These are phyloP conservation scores for Tanypteryx hageni DNA, from an alignment of 2,888 invertebrate species.

Conservation along the genomic window DNA sequence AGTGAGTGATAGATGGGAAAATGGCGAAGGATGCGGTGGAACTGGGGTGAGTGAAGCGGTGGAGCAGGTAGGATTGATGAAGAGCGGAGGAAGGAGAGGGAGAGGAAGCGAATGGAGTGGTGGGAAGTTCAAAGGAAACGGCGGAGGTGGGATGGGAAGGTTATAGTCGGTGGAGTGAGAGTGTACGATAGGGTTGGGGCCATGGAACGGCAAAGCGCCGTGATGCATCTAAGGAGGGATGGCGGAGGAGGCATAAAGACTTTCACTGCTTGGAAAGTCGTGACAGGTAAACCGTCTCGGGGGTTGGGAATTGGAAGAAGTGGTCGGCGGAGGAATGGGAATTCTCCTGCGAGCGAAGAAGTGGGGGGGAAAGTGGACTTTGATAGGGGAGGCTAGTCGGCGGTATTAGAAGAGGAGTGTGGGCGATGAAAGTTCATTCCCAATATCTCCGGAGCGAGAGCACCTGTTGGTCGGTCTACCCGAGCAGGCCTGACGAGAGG, in stretches of 20 bases:
- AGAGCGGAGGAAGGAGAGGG: too few species aligned
- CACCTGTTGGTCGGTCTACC: too few species aligned
- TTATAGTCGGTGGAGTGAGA: too few species aligned
- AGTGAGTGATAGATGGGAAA: not conserved
- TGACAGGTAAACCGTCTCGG: not conserved
- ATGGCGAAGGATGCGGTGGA: too few species aligned
- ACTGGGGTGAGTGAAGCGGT: too few species aligned
- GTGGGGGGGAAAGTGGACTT: not conserved
- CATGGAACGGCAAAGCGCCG: not conserved
- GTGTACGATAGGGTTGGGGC: too few species aligned
- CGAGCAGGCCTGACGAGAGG: not conserved
- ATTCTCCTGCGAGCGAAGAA: not conserved
- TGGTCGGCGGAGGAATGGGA: not conserved
- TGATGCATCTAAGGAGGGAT: not conserved
- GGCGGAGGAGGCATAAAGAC: not conserved
- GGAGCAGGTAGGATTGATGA: too few species aligned
- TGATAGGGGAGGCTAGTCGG: not conserved
- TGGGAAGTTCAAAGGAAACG: too few species aligned
- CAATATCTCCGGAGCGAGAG: not conserved
- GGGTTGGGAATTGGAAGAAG: slow-evolving; percentile 7
- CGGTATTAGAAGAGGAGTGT: not conserved
- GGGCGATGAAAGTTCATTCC: slow-evolving; percentile 8
- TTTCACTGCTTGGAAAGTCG: slow-evolving; percentile 53
- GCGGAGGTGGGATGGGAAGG: too few species aligned
- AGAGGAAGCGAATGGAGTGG: too few species aligned